Base-by-base conservation (phyloP, 2,113 vertebrate species). In the Smithornis capensis region DNA sequence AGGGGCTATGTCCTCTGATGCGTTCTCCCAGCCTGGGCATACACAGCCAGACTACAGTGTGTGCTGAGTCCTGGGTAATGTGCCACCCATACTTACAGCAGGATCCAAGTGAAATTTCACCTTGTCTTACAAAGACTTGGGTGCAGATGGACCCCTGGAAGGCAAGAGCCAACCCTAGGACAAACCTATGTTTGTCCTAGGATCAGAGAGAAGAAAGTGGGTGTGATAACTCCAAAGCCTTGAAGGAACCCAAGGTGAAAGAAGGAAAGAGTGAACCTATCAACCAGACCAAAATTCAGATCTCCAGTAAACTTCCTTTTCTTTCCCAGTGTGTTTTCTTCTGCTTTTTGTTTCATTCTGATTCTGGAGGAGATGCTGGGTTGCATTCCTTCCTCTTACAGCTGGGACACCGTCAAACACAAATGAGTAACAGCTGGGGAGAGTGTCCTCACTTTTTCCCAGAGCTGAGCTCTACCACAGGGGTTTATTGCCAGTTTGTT, bases 301-400 rank as follows among this genome's bases (percentile, higher is more conserved):
- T 33, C 28, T 75, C 65, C n/a, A 16, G 14, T 87, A 47, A 83
- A 50, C 17, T 55, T 7, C 27, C 7, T 38, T 52, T 94, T 80
- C 56, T 55, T 88, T 73, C 75, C 29, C 10, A 6, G 6, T 35
- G 45, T 76, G 14, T 90, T 95, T 79, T 87, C 55, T 91, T 85
- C 85, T 64, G 42, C 67, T 74, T 90, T 92, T 77, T 83, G 15
- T 78, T 95, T 60, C 28, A 16, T 89, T 68, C 49, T 90, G 10
- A 52, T 83, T 75, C 49, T 63, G 35, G 44, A 93, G 52, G 35
- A 93, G 88, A 59, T 15, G 12, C 38, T 91, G 44, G 13, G 44
- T 16, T 63, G 29, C 8, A 7, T 78, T 67, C 10, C 19, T 94
- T 92, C 49, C 50, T 52, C 37, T 68, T 78, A 55, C 6, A 40